phyloP scores from a whole-genome alignment of 2,113 vertebrate genomes.

The Aegotheles bennettii region DNA sequence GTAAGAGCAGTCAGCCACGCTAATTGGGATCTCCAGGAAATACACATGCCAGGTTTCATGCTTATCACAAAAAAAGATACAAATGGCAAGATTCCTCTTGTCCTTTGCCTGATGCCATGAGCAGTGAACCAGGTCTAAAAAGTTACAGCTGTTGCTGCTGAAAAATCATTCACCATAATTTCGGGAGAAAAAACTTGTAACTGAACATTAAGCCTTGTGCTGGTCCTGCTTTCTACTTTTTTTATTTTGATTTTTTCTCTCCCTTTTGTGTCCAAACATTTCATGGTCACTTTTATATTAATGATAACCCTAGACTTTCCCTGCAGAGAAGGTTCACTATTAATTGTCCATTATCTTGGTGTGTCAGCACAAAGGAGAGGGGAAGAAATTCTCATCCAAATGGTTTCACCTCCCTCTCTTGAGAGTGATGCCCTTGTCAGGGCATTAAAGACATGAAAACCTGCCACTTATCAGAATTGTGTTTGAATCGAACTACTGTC shows the following conservation, averaged over 20 bases:
- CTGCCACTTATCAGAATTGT: slow-evolving; percentile 77
- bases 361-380: slow-evolving; percentile 73
- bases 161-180: slow-evolving; percentile 7
- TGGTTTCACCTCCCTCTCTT: slow-evolving; percentile 74
- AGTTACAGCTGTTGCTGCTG: neutral
- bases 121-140: neutral
- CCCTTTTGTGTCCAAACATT: slow-evolving; percentile 28
- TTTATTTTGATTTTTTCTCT: slow-evolving; percentile 24
- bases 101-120: neutral
- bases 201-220: neutral
- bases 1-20: neutral
- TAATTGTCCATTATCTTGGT: slow-evolving; percentile 81
- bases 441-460: slow-evolving; percentile 76
- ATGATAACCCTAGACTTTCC: slow-evolving; percentile 70
- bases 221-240: neutral
- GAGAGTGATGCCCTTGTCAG: slow-evolving; percentile 80
- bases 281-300: slow-evolving; percentile 53
- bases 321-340: slow-evolving; percentile 61
- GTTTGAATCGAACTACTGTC: slow-evolving; percentile 77
- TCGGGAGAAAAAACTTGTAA: neutral
- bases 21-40: neutral
- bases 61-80: neutral
- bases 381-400: slow-evolving; percentile 67
- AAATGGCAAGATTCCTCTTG: neutral
- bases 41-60: neutral